Base-by-base conservation (phyloP, 2,113 vertebrate genomes). In the Dryoscopus gambensis region DNA sequence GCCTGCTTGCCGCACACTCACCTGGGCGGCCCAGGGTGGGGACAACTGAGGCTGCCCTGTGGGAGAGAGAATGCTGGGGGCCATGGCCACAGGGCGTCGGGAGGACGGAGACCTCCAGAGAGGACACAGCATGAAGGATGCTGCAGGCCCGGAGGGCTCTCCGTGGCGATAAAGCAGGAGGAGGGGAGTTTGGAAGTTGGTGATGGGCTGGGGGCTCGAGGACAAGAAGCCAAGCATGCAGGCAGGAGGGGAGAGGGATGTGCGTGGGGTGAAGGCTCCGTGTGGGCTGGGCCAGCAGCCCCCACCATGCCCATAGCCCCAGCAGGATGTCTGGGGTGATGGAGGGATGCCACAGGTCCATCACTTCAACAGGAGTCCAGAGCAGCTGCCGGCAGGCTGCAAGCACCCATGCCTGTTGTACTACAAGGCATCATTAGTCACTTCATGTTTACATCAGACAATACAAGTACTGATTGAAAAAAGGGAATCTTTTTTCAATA, bases 361-460 rank as follows among this genome's bases (percentile, higher is more conserved):
- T 33, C 49, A 52, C 31, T 27, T 15, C 33, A 46, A 24, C 15
- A 35, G 70, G 33, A 71, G 25, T 35, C 9, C 12, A 1, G 9
- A 31, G 84, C 5, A 6, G 80, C 76, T 42, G 56, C 44, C 4
- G 9, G 46, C 40, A 21, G n/a, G 50, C 39, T 74, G 77, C 55
- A 69, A 49, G 12, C 27, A 19, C 18, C 39, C 7, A 0, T 11
- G 21, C n/a, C 53, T 1, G 2, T 21, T 1, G 0, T 13, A 59
- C 4, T 30, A 76, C 33, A 47, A 60, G 40, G 52, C 84, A 40
- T 24, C 3, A 4, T 44, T 65, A 35, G 42, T 62, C 11, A 11
- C 57, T 85, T 71, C 27, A 3, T 20, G 3, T 47, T 68, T 71
- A 24, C 24, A 44, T 47, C 40, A 44, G 42, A 25, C 24, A 57